Evolutionary conservation across 2,888 invertebrate species (phyloP), one percentile per base, ranked within the genome.

Genomic region (Dolomedes plantarius): DNA sequence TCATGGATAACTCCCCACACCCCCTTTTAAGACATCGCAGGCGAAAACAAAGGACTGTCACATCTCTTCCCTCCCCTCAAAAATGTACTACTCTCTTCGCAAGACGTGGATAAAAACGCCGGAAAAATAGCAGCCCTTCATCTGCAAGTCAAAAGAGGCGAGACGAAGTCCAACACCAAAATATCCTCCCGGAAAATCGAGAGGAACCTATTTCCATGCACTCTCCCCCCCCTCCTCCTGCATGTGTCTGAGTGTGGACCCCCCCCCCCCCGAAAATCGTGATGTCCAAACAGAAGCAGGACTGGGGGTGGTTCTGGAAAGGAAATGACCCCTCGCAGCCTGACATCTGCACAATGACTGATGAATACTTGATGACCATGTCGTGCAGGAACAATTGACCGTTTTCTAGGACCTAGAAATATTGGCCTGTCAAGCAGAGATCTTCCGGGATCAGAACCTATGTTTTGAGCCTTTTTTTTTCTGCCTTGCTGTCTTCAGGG

Each of bases 61-160:
- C n/a, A n/a, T n/a, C n/a, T n/a, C n/a, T n/a, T n/a, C n/a, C n/a
- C n/a, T n/a, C n/a, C n/a, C n/a, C n/a, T n/a, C n/a, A n/a, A n/a
- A n/a, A n/a, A n/a, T n/a, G n/a, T n/a, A n/a, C n/a, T n/a, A n/a
- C n/a, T n/a, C n/a, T n/a, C n/a, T 6, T 56, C 56, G 5, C 56
- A 23, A 23, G 16, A 46, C 16, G 16, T 36, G 46, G 46, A 13
- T 9, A 9, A 36, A 46, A 46, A 6, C 56, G 23, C 23, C 23
- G 5, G 11, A 67, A 31, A 67, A 67, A 67, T n/a, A 32, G 36
- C 16, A 11, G 29, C 28, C 31, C 29, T 65, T 13, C 73, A 85
- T 85, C 76, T 85, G 77, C 83, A 85, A 85, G 83, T 85, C 83
- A 85, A 85, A 85, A 85, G 23, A 65, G 67, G 31, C 64, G 41